Conservation (phyloP, 1,140 invertebrate species). For the Stegodyphus mimosarum region DNA sequence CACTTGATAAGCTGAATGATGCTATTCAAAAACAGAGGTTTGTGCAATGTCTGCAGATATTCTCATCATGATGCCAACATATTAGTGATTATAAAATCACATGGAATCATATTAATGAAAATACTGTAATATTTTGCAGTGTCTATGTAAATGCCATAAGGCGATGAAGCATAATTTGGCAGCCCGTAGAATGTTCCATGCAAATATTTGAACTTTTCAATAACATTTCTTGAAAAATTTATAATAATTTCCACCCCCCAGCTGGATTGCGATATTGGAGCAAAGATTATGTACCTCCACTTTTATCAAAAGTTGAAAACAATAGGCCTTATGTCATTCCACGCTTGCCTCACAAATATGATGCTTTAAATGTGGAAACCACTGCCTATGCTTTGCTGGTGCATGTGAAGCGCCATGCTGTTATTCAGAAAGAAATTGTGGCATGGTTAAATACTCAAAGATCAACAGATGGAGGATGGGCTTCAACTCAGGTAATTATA, state of each 20-base stretch:
- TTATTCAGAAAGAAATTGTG: slow-evolving; percentile 85
- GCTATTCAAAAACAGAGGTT: no score
- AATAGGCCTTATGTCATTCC: slow-evolving; percentile 91
- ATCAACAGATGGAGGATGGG: slow-evolving; percentile 92
- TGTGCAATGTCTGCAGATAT: no score
- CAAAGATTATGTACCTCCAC: slow-evolving; percentile 78
- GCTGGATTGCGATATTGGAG: slow-evolving; percentile 80
- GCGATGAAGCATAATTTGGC: no score
- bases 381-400: slow-evolving; percentile 93
- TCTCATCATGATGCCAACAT: no score
- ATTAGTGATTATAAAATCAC: no score
- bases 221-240: no score
- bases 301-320: slow-evolving; percentile 86
- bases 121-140: no score
- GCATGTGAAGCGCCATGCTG: slow-evolving; percentile 84
- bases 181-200: no score
- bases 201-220: no score
- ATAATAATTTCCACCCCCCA: not conserved
- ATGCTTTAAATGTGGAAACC: slow-evolving; percentile 90
- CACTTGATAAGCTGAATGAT: no score
- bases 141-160: no score
- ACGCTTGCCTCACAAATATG: slow-evolving; percentile 85
- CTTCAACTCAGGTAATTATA: slow-evolving; percentile 81
- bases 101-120: no score
- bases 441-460: slow-evolving; percentile 93